A percentile compares a stretch with the other conserved stretches of the same genome.
phyloP scores from a whole-genome alignment of 2,113 vertebrate species.

The Uropsilus gracilis region DNA sequence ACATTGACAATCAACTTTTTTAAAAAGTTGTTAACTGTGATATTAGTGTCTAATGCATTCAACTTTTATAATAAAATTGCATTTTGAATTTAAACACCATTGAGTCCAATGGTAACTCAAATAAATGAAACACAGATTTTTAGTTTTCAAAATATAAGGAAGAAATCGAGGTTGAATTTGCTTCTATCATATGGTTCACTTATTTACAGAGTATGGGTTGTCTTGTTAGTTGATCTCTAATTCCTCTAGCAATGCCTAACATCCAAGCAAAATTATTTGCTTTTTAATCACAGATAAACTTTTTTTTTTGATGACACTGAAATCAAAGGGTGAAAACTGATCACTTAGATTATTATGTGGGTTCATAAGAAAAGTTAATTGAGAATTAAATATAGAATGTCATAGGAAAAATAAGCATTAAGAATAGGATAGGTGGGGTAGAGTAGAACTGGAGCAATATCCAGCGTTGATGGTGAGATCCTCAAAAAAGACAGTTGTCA shows the following conservation, averaged over 20 bases:
- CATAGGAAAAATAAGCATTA: background rate
- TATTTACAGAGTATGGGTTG: slow-evolving; percentile 21
- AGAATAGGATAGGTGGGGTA: background rate
- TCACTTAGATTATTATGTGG: background rate
- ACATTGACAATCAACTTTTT: slow-evolving; percentile 22
- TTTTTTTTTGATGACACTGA: background rate
- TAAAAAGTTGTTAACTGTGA: background rate
- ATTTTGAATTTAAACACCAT: background rate
- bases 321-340: slow-evolving; percentile 18
- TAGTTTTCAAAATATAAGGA: background rate
- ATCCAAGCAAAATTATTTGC: background rate
- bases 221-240: background rate
- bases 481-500: background rate
- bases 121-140: background rate
- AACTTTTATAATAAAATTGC: background rate
- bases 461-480: background rate
- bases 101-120: background rate
- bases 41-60: background rate
- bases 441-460: background rate
- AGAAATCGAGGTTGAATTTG: background rate
- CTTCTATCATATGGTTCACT: background rate
- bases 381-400: background rate
- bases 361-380: background rate
- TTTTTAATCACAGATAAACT: background rate
- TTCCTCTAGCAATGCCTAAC: background rate